phyloP scores from a whole-genome alignment of 2,888 invertebrate genomes.

The Scaptomyza reducta region DNA sequence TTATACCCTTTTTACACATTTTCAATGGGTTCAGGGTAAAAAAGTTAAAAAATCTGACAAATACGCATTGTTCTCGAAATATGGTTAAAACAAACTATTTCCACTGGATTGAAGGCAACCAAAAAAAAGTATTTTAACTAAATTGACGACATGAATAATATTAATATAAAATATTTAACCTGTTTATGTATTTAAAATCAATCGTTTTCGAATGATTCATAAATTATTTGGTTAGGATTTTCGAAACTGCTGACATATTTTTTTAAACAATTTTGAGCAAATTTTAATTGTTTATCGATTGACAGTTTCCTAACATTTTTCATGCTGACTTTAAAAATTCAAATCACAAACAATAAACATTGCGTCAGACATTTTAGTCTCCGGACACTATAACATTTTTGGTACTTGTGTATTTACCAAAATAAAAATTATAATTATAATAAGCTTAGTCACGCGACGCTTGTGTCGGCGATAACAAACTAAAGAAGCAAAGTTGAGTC shows the following conservation, averaged over 20 bases:
- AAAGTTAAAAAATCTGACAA: not conserved
- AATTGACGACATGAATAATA: no score
- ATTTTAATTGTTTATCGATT: no score
- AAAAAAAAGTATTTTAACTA: not conserved
- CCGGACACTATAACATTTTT: not conserved
- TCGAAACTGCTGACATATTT: not conserved
- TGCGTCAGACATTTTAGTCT: conserved; percentile 27
- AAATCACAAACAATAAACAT: conserved; percentile 31
- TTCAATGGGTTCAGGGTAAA: no score
- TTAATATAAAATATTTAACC: no score
- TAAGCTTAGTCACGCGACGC: conserved; percentile 51
- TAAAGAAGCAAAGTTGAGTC: not conserved
- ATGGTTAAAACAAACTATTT: not conserved
- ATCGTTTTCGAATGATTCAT: not conserved
- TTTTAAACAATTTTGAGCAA: no score
- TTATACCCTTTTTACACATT: no score
- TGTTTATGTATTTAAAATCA: not conserved
- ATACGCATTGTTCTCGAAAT: not conserved
- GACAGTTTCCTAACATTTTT: conserved; percentile 17
- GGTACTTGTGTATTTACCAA: conserved; percentile 12
- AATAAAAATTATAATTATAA: conserved; percentile 18
- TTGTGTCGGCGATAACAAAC: conserved; percentile 25
- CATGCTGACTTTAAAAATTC: conserved; percentile 21
- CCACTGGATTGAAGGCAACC: not conserved
- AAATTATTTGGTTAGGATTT: not conserved